Base-by-base conservation (phyloP, 1,140 invertebrate species). In the Euschistus heros region DNA sequence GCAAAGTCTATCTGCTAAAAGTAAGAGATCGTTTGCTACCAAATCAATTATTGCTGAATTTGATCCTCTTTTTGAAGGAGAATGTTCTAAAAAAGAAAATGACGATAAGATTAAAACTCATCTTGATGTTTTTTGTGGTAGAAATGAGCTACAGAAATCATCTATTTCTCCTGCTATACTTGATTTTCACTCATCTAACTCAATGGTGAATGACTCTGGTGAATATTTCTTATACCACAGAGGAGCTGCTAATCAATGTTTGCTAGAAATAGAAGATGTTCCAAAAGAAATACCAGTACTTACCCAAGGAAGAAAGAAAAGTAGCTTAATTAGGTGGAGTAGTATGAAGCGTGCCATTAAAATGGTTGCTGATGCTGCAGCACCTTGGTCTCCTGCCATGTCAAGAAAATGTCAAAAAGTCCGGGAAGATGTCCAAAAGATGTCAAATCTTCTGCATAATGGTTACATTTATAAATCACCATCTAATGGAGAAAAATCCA, bases 401-500 rank as follows among this genome's bases (percentile, higher is more conserved):
- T 64, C 61, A 73, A 26, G 75, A 68, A n/a, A 72, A 75, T 46
- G 42, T 74, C 42, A 18, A n/a, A 63, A 57, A 24, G 18, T n/a
- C 0, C 68, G 65, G 63, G 63, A 70, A 26, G 60, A 50, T 42
- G 24, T 4, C 2, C 15, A 24, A 5, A 30, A 65, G 61, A 67
- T 59, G 33, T 55, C 14, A 10, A 55, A 18, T 14, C 47, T 66
- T 63, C 73, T 72, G 44, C 76, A 78, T 59, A 71, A 72, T 15
- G 77, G 78, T 20, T 69, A 75, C 47, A 67, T 80, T 57, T 76
- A 76, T 26, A 72, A 72, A 65, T 65, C 76, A 18, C 62, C 68
- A n/a, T 67, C 66, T 76, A 78, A 18, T 50, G 64, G 76, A 75
- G 6, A 80, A 77, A 10, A 81, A 77, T 50, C 80, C 79, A 67